These are phyloP conservation scores for Anguilla pacifica DNA, from an alignment of 2,797 vertebrate species.

Conservation along the genomic window DNA sequence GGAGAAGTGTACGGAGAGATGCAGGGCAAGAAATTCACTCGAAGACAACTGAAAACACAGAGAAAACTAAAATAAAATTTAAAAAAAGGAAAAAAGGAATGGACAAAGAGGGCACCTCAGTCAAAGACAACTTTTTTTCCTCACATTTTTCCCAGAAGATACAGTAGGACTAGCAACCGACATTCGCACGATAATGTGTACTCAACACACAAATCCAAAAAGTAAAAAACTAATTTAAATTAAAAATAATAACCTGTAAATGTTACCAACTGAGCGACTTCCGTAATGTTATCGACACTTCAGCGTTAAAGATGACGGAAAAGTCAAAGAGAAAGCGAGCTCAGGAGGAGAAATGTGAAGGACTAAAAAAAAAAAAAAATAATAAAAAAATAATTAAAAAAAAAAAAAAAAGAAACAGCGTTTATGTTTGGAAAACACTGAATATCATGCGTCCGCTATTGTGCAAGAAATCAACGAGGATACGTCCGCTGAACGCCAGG, in stretches of 20 bases:
- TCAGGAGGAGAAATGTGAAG: constrained; percentile 10
- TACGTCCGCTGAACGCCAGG: neutral
- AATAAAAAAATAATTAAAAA: too few relatives aligned
- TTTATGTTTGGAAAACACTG: constrained; percentile 54
- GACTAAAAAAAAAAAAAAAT: neutral
- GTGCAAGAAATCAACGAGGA: constrained; percentile 45
- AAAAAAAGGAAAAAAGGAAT: constrained; percentile 46
- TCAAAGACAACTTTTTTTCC: constrained; percentile 59
- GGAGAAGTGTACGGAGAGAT: constrained; percentile 64
- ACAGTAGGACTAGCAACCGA: constrained; percentile 56
- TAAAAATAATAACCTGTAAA: constrained; percentile 63
- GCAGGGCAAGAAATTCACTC: constrained; percentile 47
- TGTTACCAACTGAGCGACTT: constrained; percentile 57
- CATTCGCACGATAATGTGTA: constrained; percentile 62
- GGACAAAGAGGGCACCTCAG: constrained; percentile 54
- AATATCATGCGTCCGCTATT: constrained; percentile 60
- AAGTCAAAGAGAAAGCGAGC: constrained; percentile 27
- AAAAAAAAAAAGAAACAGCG: constrained; percentile 36
- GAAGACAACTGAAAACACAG: constrained; percentile 24
- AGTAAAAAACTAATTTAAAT: constrained; percentile 41
- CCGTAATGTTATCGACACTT: constrained; percentile 56
- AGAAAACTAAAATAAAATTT: constrained; percentile 20
- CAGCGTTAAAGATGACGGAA: neutral
- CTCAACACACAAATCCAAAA: constrained; percentile 63
- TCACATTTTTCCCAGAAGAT: constrained; percentile 57